A percentile compares a stretch with the other conserved stretches of the same genome.
phyloP scores from a whole-genome alignment of 2,888 invertebrate genomes.

The Petrolisthes manimaculis region DNA sequence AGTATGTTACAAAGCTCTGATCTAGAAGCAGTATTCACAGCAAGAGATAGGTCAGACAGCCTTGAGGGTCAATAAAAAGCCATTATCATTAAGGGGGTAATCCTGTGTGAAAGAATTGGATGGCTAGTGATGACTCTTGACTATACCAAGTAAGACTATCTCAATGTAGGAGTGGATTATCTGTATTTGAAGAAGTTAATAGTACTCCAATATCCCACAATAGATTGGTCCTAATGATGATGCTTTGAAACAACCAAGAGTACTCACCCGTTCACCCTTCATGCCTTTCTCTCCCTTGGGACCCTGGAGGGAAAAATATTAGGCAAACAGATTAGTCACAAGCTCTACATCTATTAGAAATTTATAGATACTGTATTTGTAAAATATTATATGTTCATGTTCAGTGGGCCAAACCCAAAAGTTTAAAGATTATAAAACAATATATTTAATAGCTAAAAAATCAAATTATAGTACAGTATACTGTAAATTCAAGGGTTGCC shows the following conservation, averaged over 20 bases:
- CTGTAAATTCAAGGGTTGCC: background rate
- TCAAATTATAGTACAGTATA: background rate
- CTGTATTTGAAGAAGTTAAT: too few relatives aligned
- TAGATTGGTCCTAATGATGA: background rate
- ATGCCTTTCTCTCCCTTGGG: constrained; percentile 90
- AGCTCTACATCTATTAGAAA: background rate
- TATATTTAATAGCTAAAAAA: background rate
- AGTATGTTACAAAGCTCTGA: too few relatives aligned
- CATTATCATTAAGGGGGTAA: too few relatives aligned
- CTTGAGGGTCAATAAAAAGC: too few relatives aligned
- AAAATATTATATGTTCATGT: background rate
- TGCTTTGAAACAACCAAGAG: background rate
- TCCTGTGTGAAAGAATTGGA: too few relatives aligned
- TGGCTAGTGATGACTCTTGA: too few relatives aligned
- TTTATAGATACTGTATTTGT: background rate
- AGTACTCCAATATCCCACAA: background rate
- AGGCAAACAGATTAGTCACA: constrained; percentile 65
- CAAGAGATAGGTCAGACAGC: too few relatives aligned
- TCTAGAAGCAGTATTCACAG: too few relatives aligned
- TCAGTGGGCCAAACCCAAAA: background rate
- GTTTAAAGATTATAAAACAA: background rate
- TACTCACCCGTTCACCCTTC: constrained; percentile 83
- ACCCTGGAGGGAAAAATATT: constrained; percentile 78
- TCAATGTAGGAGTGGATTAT: too few relatives aligned
- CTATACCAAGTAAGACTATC: too few relatives aligned